Percentiles rank a stretch among this genome's conserved stretches.
Evolutionary conservation across 2,113 vertebrate genomes (phyloP).

Genomic region (Oncorhynchus masou): DNA sequence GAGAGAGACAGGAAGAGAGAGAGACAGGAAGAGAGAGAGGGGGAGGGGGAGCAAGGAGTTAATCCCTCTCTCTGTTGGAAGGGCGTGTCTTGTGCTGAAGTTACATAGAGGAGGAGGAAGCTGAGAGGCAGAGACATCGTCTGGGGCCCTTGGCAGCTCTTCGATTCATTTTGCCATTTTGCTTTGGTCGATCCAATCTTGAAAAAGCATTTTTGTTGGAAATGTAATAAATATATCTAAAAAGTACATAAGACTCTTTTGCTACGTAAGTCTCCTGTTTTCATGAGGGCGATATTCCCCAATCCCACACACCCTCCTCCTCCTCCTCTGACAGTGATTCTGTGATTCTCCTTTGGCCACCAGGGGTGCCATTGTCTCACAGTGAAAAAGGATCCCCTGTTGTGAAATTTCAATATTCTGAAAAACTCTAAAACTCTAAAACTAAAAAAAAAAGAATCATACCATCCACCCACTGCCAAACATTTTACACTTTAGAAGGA

Average conservation of each 20-base stretch:
- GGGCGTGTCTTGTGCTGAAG: conserved; percentile 13
- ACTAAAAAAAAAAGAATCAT: neutral
- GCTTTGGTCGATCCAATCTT: no score
- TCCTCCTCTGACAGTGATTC: conserved; percentile 23
- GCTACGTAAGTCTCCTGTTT: no score
- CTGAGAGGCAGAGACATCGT: conserved; percentile 4
- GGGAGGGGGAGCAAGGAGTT: neutral
- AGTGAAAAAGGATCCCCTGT: conserved; percentile 62
- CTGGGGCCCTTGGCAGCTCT: conserved; percentile 15
- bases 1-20: no score
- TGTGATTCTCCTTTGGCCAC: conserved; percentile 60
- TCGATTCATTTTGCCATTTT: no score
- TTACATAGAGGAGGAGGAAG: neutral
- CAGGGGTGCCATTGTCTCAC: conserved; percentile 71
- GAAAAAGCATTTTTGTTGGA: no score
- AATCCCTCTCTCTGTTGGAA: conserved; percentile 21
- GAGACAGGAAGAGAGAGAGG: no score
- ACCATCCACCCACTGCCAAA: conserved; percentile 47
- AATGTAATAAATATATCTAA: no score
- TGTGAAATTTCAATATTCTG: conserved; percentile 51
- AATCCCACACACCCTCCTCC: neutral
- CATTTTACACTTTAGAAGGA: conserved; percentile 46
- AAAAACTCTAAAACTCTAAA: conserved; percentile 22
- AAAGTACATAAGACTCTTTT: no score
- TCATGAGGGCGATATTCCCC: neutral